Base-by-base conservation (phyloP, 2,797 vertebrate genomes). In the Artibeus lituratus region DNA sequence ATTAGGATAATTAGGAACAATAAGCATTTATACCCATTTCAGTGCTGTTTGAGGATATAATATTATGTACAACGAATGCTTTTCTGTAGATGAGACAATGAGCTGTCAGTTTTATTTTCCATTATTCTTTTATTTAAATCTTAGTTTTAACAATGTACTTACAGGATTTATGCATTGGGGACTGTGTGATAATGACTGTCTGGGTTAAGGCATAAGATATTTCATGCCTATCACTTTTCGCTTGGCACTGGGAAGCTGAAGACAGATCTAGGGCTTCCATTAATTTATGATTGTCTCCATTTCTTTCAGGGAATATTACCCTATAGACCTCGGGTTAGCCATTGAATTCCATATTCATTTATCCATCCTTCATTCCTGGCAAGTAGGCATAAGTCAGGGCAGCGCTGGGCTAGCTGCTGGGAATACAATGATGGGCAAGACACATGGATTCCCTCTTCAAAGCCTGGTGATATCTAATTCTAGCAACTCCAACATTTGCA, bases 1-100 rank as follows among this genome's bases (percentile, higher is more conserved):
- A 90, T 95, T 57, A 81, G 44, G 87, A 85, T 85, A 91, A 82
- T 74, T 51, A 67, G 55, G 59, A 62, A 91, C 37, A 87, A 72
- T 80, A 65, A 90, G 16, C 10, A 57, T 72, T 94, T 69, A 90
- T 47, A 82, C 21, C 11, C 26, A 62, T 62, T 70, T 95, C 24
- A 65, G 89, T 70, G 22, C 15, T 92, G n/a, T 49, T 70, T 82
- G 44, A 44, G 22, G 73, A 74, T 57, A 55, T 55, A 87, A 35
- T 59, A 39, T 44, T 67, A 55, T 62, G 7, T 78, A 81, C 24
- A 82, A 76, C 77, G 47, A 85, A 29, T 84, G 37, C 42, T 85
- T 73, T 96, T 26, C 39, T 88, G 1, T 57, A 37, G 26, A 73
- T 81, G 51, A 85, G 47, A 57, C 9, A 69, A 62, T 53, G 72